Evolutionary conservation across 2,113 vertebrate genomes (phyloP).

Genomic region (Taxidea taxus): DNA sequence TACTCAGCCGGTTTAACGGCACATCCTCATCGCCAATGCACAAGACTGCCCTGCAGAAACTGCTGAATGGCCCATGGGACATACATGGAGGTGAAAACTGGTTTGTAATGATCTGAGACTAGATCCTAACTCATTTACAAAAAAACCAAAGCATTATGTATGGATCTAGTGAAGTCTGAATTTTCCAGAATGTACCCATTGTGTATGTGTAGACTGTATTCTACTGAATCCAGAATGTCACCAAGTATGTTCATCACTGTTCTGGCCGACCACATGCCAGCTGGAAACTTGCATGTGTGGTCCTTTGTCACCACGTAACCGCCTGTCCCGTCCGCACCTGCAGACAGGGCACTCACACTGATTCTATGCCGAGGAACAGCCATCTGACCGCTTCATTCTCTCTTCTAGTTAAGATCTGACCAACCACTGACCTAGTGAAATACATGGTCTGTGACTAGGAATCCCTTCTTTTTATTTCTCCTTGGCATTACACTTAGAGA

Average conservation of each 20-base stretch:
- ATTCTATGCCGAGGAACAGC: rapidly evolving
- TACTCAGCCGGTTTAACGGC: neutral
- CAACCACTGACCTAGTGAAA: neutral
- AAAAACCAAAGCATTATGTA: neutral
- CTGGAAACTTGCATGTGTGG: rapidly evolving
- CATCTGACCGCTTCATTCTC: neutral
- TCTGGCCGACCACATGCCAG: neutral
- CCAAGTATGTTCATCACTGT: neutral
- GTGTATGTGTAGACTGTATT: neutral
- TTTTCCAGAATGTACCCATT: neutral
- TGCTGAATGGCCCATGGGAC: neutral
- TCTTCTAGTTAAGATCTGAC: neutral
- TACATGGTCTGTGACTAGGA: neutral
- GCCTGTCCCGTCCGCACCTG: neutral
- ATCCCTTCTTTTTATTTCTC: neutral
- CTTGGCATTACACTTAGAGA: neutral
- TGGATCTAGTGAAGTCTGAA: neutral
- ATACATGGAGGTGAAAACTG: neutral
- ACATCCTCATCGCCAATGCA: neutral
- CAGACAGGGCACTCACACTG: rapidly evolving
- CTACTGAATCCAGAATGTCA: neutral
- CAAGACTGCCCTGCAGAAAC: neutral
- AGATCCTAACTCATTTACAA: neutral
- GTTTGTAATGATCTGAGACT: neutral
- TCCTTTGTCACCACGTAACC: neutral